Conservation (phyloP, 2,888 invertebrate genomes). For the Tenthredo livida region DNA sequence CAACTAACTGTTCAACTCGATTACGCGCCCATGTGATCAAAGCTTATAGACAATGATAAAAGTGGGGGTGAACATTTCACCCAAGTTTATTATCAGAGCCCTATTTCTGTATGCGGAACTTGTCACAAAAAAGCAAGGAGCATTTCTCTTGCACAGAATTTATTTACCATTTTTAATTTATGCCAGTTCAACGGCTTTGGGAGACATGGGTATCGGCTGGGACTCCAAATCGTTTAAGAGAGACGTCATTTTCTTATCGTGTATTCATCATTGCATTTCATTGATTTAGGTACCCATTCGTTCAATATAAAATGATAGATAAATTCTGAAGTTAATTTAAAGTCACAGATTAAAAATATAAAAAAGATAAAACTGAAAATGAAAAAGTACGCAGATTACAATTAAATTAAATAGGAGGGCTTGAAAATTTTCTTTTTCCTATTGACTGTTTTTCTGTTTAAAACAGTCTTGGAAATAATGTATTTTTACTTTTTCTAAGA, state of each 20-base stretch:
- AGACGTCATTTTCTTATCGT: background rate
- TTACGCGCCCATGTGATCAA: constrained; percentile 88
- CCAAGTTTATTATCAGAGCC: constrained; percentile 56
- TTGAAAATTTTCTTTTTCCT: background rate
- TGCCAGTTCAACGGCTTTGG: constrained; percentile 60
- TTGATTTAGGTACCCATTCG: background rate
- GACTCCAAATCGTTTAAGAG: constrained; percentile 66
- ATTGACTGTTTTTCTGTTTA: background rate
- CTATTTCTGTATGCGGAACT: constrained; percentile 63
- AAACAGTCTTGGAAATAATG: constrained; percentile 52
- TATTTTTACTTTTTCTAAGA: constrained; percentile 61
- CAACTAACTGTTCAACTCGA: constrained; percentile 97
- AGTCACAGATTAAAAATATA: background rate
- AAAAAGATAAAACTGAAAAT: background rate
- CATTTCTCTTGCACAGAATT: constrained; percentile 60
- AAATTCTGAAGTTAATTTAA: background rate
- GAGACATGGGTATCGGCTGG: constrained; percentile 61
- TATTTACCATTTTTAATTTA: constrained; percentile 62
- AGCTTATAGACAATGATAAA: constrained; percentile 21
- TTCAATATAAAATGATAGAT: background rate
- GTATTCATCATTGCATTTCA: background rate
- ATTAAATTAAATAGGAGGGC: background rate
- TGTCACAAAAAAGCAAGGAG: constrained; percentile 64
- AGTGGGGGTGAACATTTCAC: constrained; percentile 54
- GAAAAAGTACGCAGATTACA: background rate